A percentile compares a stretch with the other conserved stretches of the same genome.
Conservation (phyloP, 2,797 vertebrate species). For the Sebastes iracundus region DNA sequence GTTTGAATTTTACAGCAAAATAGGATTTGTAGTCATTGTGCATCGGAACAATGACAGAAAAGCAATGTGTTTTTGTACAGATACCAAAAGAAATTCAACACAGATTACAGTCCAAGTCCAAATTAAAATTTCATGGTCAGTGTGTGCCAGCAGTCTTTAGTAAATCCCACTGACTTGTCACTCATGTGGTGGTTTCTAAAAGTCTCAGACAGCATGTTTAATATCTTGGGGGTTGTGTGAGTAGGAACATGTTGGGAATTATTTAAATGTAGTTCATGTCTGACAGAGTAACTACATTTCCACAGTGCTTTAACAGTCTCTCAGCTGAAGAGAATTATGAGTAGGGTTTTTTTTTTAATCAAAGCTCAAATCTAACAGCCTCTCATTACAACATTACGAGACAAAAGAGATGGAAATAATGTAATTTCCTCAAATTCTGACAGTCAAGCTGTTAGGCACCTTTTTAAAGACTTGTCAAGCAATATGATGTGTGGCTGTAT, state of each 20-base stretch:
- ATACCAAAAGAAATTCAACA: background rate
- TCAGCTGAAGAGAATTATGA: background rate
- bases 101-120: background rate
- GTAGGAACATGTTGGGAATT: slow-evolving; percentile 4
- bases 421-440: background rate
- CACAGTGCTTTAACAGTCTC: slow-evolving; percentile 1
- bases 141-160: background rate
- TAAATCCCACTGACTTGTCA: background rate
- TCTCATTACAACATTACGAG: slow-evolving; percentile 4
- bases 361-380: background rate
- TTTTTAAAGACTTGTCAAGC: background rate
- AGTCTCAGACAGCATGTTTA: background rate
- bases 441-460: background rate
- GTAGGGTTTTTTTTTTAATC: background rate
- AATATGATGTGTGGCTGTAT: background rate
- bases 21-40: background rate
- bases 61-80: background rate
- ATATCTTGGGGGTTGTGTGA: slow-evolving; percentile 2
- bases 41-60: background rate
- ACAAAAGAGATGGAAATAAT: slow-evolving; percentile 10
- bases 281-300: background rate
- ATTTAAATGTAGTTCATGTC: slow-evolving; percentile 24
- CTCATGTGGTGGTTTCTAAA: slow-evolving; percentile 8
- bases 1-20: background rate
- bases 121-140: background rate